Evolutionary conservation across 2,888 invertebrate genomes (phyloP).

Genomic region (Autographa pulchrina): DNA sequence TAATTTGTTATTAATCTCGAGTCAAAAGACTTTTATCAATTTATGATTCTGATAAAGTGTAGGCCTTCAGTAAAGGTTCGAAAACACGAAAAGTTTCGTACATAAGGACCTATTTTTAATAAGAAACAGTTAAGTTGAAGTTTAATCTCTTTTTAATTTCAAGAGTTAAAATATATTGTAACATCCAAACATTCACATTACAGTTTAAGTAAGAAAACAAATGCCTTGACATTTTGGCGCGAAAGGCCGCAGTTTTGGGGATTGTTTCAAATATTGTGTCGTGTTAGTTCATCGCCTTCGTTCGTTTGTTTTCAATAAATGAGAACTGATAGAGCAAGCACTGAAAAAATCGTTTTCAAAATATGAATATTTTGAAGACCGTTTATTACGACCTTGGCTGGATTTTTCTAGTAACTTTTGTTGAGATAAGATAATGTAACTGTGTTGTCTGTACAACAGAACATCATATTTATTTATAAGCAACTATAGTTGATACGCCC

Average conservation of each 20-base stretch:
- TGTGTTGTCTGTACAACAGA: too few relatives aligned
- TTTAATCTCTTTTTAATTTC: not conserved
- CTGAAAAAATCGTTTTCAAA: too few relatives aligned
- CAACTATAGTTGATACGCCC: too few relatives aligned
- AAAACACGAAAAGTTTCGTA: not conserved
- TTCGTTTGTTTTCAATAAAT: not conserved
- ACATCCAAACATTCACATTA: not conserved
- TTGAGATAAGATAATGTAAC: too few relatives aligned
- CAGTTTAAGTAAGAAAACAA: not conserved
- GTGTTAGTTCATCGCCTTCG: not conserved
- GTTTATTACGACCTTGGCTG: too few relatives aligned
- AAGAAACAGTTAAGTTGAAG: not conserved
- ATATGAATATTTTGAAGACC: too few relatives aligned
- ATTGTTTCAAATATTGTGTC: not conserved
- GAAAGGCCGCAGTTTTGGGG: not conserved
- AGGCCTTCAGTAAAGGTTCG: not conserved
- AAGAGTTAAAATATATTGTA: not conserved
- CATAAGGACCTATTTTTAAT: not conserved
- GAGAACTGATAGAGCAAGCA: too few relatives aligned
- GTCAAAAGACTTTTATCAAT: not conserved
- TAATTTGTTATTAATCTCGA: not conserved
- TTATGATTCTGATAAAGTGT: not conserved
- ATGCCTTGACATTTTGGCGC: not conserved
- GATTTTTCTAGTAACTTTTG: too few relatives aligned
- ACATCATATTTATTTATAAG: too few relatives aligned